Evolutionary conservation across 2,113 vertebrate species (phyloP).

Genomic region (cattle (Bos taurus)): DNA sequence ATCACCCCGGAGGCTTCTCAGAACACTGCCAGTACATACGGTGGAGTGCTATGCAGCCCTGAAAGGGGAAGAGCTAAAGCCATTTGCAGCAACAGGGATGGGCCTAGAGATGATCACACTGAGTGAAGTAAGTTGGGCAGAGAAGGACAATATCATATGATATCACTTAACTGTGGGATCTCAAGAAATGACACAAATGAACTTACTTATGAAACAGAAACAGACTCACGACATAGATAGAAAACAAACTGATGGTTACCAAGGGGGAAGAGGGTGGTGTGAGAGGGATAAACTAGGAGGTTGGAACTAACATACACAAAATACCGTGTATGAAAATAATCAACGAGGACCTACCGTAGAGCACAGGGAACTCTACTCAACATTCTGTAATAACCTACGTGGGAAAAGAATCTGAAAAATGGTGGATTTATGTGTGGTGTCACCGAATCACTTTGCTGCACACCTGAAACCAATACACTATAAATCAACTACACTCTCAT

Average conservation of each 20-base stretch:
- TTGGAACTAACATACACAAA: not conserved
- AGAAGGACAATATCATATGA: not conserved
- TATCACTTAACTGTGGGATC: not conserved
- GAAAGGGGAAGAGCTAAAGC: not conserved
- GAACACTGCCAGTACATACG: accelerated
- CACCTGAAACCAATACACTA: not conserved
- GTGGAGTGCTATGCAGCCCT: accelerated
- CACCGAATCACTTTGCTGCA: accelerated
- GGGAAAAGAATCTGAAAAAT: not conserved
- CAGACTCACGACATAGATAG: not conserved
- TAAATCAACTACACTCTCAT: accelerated
- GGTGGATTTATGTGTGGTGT: accelerated
- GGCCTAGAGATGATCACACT: not conserved
- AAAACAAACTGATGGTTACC: not conserved
- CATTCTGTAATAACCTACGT: accelerated
- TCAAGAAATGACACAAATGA: not conserved
- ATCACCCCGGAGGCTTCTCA: not conserved
- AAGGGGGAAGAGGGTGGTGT: not conserved
- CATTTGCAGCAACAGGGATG: accelerated
- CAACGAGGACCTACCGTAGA: not conserved
- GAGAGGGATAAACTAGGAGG: not conserved
- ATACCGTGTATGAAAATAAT: accelerated
- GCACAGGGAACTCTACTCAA: not conserved
- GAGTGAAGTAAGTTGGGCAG: not conserved
- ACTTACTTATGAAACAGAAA: not conserved